Conservation (phyloP, 2,888 invertebrate genomes). For the Malthinus flaveolus region DNA sequence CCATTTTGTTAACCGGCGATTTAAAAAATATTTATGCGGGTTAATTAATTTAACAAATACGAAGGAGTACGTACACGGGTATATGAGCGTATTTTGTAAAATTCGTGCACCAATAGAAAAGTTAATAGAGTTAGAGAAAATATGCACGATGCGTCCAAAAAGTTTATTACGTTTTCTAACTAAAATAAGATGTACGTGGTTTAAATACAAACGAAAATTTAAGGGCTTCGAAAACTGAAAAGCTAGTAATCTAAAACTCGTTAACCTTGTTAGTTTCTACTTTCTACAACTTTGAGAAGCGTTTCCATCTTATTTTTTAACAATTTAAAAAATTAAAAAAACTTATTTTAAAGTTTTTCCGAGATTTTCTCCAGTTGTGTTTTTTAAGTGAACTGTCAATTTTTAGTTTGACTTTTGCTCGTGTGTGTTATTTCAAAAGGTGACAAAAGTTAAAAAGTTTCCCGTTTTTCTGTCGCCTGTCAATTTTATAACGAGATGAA, state of each 20-base stretch:
- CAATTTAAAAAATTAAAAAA: not conserved
- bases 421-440: slow-evolving; percentile 28
- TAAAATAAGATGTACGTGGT: slow-evolving; percentile 1
- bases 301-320: not conserved
- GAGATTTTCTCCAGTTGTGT: slow-evolving; percentile 5
- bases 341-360: slow-evolving; percentile 1
- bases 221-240: no score
- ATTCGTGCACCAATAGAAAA: not conserved
- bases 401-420: slow-evolving; percentile 20
- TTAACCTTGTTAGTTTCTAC: no score
- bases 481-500: slow-evolving; percentile 26
- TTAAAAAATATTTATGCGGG: no score
- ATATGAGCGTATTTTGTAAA: not conserved
- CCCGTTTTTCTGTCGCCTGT: slow-evolving; percentile 26
- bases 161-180: slow-evolving; percentile 8
- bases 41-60: no score
- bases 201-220: slow-evolving; percentile 1
- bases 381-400: slow-evolving; percentile 25
- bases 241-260: no score
- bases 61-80: no score
- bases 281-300: not conserved
- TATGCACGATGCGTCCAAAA: not conserved
- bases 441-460: slow-evolving; percentile 30
- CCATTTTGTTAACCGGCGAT: no score
- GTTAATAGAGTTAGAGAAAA: not conserved